Conservation (phyloP, 2,888 invertebrate genomes). For the Stramonita haemastoma region DNA sequence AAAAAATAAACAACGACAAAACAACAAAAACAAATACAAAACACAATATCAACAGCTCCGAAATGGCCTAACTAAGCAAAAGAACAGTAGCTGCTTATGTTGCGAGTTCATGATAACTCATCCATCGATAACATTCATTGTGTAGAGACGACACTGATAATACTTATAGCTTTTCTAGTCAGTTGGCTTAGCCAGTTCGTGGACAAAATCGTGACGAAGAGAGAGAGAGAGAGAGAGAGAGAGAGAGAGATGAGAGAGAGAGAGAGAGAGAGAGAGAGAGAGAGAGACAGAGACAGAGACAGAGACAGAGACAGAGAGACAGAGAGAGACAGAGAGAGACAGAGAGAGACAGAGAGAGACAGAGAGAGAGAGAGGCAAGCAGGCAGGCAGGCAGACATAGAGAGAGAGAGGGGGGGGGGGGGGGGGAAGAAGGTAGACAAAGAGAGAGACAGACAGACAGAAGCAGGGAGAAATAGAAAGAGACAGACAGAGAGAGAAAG, state of each 20-base stretch:
- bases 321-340: not conserved
- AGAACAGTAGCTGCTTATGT: not conserved
- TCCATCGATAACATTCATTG: not conserved
- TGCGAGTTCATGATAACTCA: not conserved
- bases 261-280: not conserved
- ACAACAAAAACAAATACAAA: not conserved
- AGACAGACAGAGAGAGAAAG: too few species aligned
- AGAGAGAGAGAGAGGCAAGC: too few species aligned
- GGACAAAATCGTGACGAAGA: not conserved
- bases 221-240: not conserved
- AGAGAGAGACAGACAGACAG: too few species aligned
- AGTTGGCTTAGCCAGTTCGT: not conserved
- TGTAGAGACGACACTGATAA: not conserved
- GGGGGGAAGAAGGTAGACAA: too few species aligned
- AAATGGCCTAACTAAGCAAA: too few species aligned
- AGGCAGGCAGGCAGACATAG: too few species aligned
- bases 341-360: constrained; percentile 5
- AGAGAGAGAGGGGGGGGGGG: not conserved
- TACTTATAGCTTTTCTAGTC: not conserved
- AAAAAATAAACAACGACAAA: too few species aligned
- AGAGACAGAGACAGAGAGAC: too few species aligned
- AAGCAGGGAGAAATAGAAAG: too few species aligned
- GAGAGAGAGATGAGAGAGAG: not conserved
- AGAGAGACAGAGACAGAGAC: too few species aligned
- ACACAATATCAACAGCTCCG: too few species aligned